Base-by-base conservation (phyloP, 2,888 invertebrate genomes). In the Pharmacophagus antenor region DNA sequence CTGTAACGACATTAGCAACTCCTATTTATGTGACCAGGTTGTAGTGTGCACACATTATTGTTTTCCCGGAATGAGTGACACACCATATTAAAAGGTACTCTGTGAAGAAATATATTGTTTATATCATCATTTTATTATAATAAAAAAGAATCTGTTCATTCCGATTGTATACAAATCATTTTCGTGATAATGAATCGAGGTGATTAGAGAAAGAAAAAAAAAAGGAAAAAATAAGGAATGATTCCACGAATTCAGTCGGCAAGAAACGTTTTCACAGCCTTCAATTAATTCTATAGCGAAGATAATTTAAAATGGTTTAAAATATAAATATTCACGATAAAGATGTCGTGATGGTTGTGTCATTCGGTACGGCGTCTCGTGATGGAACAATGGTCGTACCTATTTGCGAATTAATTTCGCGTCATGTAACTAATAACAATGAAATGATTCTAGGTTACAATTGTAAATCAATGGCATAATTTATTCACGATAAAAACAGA, bases 261-360 rank as follows among this genome's bases (percentile, higher is more conserved):
- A 49, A 48, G 49, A 50, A 59, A 10, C n/a, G 2, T 50, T 50
- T 49, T 42, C 27, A 44, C 15, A 56, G 25, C 60, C 60, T 60
- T 60, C 50, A 51, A 46, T 51, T 56, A 59, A 44, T 31, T 49
- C 18, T 47, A 17, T 51, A 22, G 27, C 55, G 44, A 27, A n/a
- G 49, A 47, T 47, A 55, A 59, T 59, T 59, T 15, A 5, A 44
- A 60, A 51, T 5, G 23, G 15, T 50, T 55, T 54, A 31, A 17
- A 46, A 46, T 41, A 27, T 59, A 42, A 59, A 59, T 60, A 56
- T 55, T 60, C 51, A 60, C 55, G 8, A 44, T 49, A 42, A 22
- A 2, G 41, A 42, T 49, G 22, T 46, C 56, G 46, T 60, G 46
- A 51, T 51, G 18, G 23, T 23, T 20, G 37, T 46, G 37, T 37